Percentiles rank a stretch among this genome's conserved stretches.
phyloP scores from a whole-genome alignment of 30 jellyfish, hydroid and myxozoan genomes.

The Chrysaora quinquecirrha region DNA sequence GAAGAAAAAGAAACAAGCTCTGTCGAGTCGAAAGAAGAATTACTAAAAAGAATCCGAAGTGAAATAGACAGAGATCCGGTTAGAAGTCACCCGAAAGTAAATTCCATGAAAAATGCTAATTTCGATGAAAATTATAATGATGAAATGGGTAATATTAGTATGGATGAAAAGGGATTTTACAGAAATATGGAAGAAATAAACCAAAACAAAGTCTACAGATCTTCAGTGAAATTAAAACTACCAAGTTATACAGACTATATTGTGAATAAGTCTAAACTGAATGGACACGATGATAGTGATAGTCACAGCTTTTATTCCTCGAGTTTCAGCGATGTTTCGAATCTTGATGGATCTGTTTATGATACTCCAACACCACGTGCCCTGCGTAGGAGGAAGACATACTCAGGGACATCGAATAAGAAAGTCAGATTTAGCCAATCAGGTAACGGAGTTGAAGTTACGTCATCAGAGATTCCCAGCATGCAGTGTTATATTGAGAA shows the following conservation, averaged over 20 bases:
- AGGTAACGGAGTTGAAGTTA: not conserved
- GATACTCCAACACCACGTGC: slow-evolving; percentile 69
- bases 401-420: slow-evolving; percentile 48
- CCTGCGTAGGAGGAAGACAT: slow-evolving; percentile 56
- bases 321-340: slow-evolving; percentile 3
- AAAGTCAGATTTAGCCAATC: slow-evolving; percentile 33
- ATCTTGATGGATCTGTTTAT: slow-evolving; percentile 5
- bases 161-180: not conserved
- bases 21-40: slow-evolving; percentile 58
- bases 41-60: slow-evolving; percentile 42
- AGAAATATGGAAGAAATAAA: not conserved
- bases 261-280: not conserved
- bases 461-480: not conserved
- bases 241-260: slow-evolving; percentile 52
- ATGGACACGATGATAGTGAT: not conserved
- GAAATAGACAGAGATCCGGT: slow-evolving; percentile 51
- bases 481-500: not conserved
- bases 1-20: slow-evolving; percentile 1
- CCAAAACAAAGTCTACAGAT: not conserved
- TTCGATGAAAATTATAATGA: not conserved
- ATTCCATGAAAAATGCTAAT: not conserved
- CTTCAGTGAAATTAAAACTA: not conserved
- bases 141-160: not conserved
- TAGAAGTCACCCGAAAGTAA: not conserved
- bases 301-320: slow-evolving; percentile 8